phyloP scores from a whole-genome alignment of 2,113 vertebrate species.

The Bubalus kerabau region DNA sequence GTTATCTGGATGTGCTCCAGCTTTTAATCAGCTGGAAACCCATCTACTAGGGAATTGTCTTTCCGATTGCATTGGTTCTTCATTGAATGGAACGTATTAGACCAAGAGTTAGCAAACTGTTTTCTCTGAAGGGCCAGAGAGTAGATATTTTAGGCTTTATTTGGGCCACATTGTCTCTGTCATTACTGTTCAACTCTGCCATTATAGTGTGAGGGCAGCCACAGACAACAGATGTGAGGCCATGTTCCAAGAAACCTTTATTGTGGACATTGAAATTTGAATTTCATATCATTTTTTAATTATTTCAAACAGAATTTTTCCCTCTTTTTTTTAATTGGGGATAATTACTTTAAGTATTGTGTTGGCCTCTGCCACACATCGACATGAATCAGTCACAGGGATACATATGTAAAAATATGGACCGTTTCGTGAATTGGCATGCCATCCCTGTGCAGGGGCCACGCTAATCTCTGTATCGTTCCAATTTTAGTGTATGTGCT shows the following conservation, averaged over 20 bases:
- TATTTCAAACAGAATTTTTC: background rate
- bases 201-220: background rate
- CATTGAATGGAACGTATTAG: background rate
- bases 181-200: background rate
- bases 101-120: background rate
- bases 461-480: background rate
- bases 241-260: background rate
- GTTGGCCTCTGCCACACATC: background rate
- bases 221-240: background rate
- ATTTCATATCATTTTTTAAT: slow-evolving; percentile 1
- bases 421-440: background rate
- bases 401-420: background rate
- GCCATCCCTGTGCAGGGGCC: background rate
- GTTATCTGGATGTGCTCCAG: background rate
- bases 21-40: background rate
- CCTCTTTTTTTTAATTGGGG: background rate
- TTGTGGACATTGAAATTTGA: background rate
- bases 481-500: background rate
- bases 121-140: background rate
- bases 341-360: background rate
- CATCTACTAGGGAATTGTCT: background rate
- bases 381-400: background rate
- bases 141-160: background rate
- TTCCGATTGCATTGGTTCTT: background rate
- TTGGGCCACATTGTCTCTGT: background rate